A percentile compares a stretch with the other conserved stretches of the same genome.
These are phyloP conservation scores for Acipenser oxyrinchus DNA, from an alignment of 2,797 vertebrate species.

Conservation along the genomic window DNA sequence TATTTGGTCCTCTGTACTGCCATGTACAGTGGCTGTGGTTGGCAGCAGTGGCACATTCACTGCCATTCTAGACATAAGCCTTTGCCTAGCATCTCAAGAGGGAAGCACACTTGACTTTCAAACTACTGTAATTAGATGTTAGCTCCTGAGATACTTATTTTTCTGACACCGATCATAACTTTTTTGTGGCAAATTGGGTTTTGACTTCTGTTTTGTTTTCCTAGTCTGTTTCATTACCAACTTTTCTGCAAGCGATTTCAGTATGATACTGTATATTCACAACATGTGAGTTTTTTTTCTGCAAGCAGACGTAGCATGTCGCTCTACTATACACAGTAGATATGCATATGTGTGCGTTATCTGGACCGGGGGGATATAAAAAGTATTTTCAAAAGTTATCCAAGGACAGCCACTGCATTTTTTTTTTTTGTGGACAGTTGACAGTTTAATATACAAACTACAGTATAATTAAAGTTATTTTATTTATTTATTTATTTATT, in stretches of 20 bases:
- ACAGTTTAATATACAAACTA: no score
- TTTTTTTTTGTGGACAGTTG: no score
- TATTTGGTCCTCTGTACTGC: slow-evolving; percentile 25
- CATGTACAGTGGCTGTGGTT: slow-evolving; percentile 21
- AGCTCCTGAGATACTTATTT: slow-evolving; percentile 45
- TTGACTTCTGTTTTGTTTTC: neutral
- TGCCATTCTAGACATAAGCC: neutral
- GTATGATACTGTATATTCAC: neutral
- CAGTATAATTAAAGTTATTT: no score
- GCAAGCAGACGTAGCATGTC: neutral
- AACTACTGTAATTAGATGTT: slow-evolving; percentile 46
- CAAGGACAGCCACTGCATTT: no score
- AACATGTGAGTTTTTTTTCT: neutral
- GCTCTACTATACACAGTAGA: no score
- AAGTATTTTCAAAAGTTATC: no score
- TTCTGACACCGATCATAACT: slow-evolving; percentile 47
- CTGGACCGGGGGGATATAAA: no score
- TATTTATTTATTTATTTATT: no score
- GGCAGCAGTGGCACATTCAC: neutral
- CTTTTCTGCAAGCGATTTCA: neutral
- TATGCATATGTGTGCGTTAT: no score
- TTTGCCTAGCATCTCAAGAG: neutral
- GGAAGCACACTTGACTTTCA: slow-evolving; percentile 17
- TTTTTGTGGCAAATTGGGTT: slow-evolving; percentile 1
- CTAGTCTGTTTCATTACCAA: neutral